Evolutionary conservation across 2,797 vertebrate species (phyloP).

Genomic region (Picus viridis): DNA sequence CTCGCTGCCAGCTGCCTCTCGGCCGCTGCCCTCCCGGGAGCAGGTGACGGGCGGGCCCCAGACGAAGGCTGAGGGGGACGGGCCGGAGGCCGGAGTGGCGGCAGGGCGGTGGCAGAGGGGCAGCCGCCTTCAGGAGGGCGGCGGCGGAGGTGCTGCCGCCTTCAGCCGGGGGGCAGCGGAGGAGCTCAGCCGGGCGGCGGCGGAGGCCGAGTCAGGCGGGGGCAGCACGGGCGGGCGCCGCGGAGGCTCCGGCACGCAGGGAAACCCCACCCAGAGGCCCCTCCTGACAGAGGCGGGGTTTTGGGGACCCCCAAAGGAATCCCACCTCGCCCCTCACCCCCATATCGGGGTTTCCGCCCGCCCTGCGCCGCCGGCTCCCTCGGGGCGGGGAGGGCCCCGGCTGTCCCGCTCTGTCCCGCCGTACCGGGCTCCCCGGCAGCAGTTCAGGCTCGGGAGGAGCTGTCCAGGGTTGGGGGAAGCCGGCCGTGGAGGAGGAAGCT

Average conservation of each 20-base stretch:
- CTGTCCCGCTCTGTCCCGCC: background rate
- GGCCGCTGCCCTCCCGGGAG: background rate
- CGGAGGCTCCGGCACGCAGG: slow-evolving; percentile 20
- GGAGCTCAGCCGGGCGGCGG: background rate
- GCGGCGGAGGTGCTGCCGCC: background rate
- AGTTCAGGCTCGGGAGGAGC: background rate
- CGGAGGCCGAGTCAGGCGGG: slow-evolving; percentile 34
- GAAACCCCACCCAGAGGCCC: slow-evolving; percentile 63
- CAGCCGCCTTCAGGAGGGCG: background rate
- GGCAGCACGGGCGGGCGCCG: slow-evolving; percentile 44
- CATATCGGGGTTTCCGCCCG: background rate
- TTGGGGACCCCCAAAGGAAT: slow-evolving; percentile 45
- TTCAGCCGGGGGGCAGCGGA: background rate
- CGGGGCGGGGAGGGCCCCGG: background rate
- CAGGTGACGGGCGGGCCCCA: background rate
- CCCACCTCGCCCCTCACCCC: slow-evolving; percentile 34
- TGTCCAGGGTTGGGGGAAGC: background rate
- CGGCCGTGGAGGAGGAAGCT: background rate
- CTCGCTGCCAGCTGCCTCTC: background rate
- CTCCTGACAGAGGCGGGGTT: slow-evolving; percentile 45
- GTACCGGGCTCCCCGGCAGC: background rate
- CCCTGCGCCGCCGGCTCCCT: background rate
- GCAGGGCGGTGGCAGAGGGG: background rate
- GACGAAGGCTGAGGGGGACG: background rate
- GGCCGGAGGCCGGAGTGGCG: background rate